Conservation (phyloP, 2,113 vertebrate species). For the Daphoenositta chrysoptera region DNA sequence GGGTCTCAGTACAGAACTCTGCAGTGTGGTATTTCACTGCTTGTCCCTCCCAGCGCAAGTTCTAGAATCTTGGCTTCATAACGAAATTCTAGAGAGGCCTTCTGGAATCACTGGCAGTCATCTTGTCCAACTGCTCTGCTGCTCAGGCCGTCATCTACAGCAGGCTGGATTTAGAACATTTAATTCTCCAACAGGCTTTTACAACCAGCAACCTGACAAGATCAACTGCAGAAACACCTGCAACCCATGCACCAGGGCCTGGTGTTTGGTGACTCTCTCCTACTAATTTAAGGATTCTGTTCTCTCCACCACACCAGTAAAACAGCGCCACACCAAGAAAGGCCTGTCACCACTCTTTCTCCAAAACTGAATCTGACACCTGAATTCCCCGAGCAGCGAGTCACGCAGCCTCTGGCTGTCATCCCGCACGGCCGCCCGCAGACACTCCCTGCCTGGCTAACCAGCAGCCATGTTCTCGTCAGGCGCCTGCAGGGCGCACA, state of each 20-base stretch:
- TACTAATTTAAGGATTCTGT: not conserved
- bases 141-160: not conserved
- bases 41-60: not conserved
- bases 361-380: not conserved
- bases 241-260: too few relatives aligned
- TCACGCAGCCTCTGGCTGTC: not conserved
- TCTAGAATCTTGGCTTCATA: not conserved
- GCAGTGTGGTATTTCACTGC: too few relatives aligned
- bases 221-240: not conserved
- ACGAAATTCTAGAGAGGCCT: not conserved
- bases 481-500: accelerated
- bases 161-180: not conserved
- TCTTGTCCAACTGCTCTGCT: not conserved
- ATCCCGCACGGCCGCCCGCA: too few relatives aligned
- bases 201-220: not conserved
- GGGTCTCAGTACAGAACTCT: not conserved
- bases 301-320: not conserved
- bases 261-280: not conserved
- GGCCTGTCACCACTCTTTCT: not conserved
- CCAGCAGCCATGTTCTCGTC: not conserved
- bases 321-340: not conserved
- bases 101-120: not conserved
- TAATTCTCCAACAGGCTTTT: not conserved
- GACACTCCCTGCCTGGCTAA: too few relatives aligned
- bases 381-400: not conserved